phyloP scores from a whole-genome alignment of 2,113 vertebrate genomes.

The Pseudorectes ferrugineus region DNA sequence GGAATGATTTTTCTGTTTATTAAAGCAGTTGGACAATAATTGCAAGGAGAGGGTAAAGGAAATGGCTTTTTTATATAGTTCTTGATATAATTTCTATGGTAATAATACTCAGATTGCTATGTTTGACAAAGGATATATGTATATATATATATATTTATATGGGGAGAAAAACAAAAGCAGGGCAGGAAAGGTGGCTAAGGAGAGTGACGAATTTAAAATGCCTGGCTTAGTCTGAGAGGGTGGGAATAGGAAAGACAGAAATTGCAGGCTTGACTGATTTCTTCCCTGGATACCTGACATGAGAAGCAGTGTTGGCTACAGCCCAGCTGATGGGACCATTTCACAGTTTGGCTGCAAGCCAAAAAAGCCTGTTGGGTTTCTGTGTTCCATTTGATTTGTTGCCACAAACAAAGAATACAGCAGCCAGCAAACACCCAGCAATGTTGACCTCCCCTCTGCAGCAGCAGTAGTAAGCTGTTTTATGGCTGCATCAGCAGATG shows the following conservation, averaged over 20 bases:
- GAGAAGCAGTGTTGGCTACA: background rate
- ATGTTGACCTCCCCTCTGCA: background rate
- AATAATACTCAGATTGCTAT: background rate
- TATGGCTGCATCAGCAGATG: background rate
- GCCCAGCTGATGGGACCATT: background rate
- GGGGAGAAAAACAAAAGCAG: background rate
- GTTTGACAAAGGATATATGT: background rate
- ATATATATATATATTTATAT: background rate
- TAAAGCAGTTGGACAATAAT: slow-evolving; percentile 42
- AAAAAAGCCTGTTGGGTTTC: background rate
- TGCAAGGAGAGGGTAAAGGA: slow-evolving; percentile 9
- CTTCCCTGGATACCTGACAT: background rate
- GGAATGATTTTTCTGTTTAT: slow-evolving; percentile 37
- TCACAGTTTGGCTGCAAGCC: background rate
- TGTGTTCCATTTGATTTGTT: background rate
- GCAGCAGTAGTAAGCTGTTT: background rate
- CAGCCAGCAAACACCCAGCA: background rate
- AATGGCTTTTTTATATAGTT: slow-evolving; percentile 15
- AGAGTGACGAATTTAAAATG: background rate
- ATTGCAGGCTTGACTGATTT: background rate
- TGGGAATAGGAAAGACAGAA: background rate
- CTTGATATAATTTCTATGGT: background rate
- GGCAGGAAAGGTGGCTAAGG: background rate
- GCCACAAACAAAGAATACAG: background rate
- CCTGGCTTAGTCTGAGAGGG: background rate